Evolutionary conservation across 2,113 vertebrate genomes (phyloP), one percentile per base, ranked within the genome.

Genomic region (Uropsilus gracilis): DNA sequence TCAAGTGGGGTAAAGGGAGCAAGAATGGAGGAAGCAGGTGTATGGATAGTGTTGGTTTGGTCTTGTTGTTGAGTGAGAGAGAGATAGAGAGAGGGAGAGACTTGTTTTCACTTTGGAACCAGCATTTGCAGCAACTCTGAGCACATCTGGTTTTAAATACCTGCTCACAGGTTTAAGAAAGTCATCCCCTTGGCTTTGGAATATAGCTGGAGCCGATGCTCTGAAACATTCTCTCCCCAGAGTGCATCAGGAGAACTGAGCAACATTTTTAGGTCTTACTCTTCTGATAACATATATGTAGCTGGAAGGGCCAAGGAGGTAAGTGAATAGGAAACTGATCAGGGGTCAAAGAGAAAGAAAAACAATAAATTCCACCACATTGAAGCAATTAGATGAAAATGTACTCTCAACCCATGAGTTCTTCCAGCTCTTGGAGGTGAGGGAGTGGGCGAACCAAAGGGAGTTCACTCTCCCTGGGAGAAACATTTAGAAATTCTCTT

Each of bases 141-240:
- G 18, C 53, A 55, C 18, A 55, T 55, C 93, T 12, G 14, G 63
- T 93, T 97, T 91, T 26, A 95, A 93, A 96, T 42, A 84, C 94
- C 84, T 84, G 72, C 84, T 96, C 95, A 93, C 44, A 96, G 96
- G 90, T 76, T 90, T 95, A 95, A 95, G 76, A 89, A 96, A 86
- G 76, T 68, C 42, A 72, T 28, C 55, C 89, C 68, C 26, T 64
- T 6, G 32, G 39, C 16, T 61, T 68, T n/a, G 4, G n/a, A 28
- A 57, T 37, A 37, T 37, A 37, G n/a, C 44, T 37, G 16, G 26
- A 12, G 72, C 22, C 57, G 5, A 61, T 0, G 0, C 57, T 46
- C 30, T 20, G 5, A 42, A 85, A 78, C 68, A 10, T 32, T 26
- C 24, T 76, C 9, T 44, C 53, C 48, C 34, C 53, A 34, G 46